Base-by-base conservation (phyloP, 2,888 invertebrate genomes). In the Heliconius ismenius region DNA sequence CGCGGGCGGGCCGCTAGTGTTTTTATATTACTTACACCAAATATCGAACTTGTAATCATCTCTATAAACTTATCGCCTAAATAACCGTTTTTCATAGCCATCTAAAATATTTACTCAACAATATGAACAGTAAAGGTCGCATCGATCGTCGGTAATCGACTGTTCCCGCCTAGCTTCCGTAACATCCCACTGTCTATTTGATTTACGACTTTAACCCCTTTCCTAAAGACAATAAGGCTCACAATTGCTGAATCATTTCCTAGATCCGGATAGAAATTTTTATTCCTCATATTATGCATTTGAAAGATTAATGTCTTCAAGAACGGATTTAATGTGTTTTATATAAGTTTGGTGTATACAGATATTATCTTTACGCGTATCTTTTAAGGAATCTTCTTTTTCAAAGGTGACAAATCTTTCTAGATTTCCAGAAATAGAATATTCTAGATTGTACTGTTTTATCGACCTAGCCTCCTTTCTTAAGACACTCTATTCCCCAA, bases 101-200 rank as follows among this genome's bases (percentile, higher is more conserved):
- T 32, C 32, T 54, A 73, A 73, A 73, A 73, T 73, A 36, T 62
- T 62, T 39, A 73, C 39, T 43, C 62, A 60, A 73, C 62, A 73
- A 60, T 62, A 73, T 74, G 77, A 69, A 64, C 54, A 64, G 78
- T 74, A 70, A 76, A 65, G 63, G 74, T 78, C 74, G 69, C 78
- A 78, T 78, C 78, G 76, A 74, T 79, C 79, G 76, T 76, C 62
- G 65, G 78, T 79, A 78, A 79, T 79, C 79, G 78, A 76, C 74
- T 76, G 78, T 76, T 76, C 75, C 79, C 77, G 74, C 70, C 76
- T 76, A 32, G 73, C 49, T 65, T 70, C 75, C 70, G 70, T 76
- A 54, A 54, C 73, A 78, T 60, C 75, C 76, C 78, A 79, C 36
- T 74, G 74, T 79, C 78, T 54, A 24, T 18, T 76, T 78, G 79